Conservation (phyloP, 92 coral and sea anemone species). For the Siderastrea siderea region DNA sequence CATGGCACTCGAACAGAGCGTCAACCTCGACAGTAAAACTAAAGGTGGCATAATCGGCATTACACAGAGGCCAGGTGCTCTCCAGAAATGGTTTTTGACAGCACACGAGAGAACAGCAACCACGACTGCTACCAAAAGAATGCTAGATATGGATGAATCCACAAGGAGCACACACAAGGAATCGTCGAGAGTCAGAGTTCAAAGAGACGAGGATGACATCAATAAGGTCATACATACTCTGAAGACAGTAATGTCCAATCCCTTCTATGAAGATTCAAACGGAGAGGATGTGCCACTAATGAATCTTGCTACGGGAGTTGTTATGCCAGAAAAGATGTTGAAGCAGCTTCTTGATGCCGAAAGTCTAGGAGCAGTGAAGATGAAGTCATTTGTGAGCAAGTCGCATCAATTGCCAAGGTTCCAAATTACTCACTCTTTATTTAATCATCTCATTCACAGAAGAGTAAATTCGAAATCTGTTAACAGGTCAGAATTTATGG, state of each 20-base stretch:
- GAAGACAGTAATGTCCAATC: too few species aligned
- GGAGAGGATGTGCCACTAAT: conserved; percentile 31
- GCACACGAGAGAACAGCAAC: conserved; percentile 48
- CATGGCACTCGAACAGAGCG: conserved; percentile 68
- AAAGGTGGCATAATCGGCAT: conserved; percentile 74
- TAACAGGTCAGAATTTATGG: too few species aligned
- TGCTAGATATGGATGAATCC: conserved; percentile 33
- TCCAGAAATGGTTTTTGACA: conserved; percentile 43
- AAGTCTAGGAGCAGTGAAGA: conserved; percentile 4
- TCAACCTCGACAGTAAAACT: conserved; percentile 66
- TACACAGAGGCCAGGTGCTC: conserved; percentile 59
- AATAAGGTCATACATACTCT: too few species aligned
- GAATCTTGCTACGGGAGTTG: conserved; percentile 63
- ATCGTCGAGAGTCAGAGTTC: conserved; percentile 7
- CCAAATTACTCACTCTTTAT: too few species aligned
- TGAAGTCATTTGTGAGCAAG: conserved; percentile 22
- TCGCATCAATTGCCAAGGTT: too few species aligned
- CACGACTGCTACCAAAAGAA: conserved; percentile 52
- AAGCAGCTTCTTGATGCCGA: not conserved
- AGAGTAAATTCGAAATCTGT: too few species aligned
- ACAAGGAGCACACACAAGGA: conserved; percentile 45
- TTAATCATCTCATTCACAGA: too few species aligned
- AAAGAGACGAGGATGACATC: conserved; percentile 58
- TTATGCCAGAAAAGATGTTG: conserved; percentile 30
- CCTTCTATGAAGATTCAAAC: too few species aligned